These are phyloP conservation scores for Paedocypris micromegethes DNA, from an alignment of 2,797 vertebrate species.

Conservation along the genomic window DNA sequence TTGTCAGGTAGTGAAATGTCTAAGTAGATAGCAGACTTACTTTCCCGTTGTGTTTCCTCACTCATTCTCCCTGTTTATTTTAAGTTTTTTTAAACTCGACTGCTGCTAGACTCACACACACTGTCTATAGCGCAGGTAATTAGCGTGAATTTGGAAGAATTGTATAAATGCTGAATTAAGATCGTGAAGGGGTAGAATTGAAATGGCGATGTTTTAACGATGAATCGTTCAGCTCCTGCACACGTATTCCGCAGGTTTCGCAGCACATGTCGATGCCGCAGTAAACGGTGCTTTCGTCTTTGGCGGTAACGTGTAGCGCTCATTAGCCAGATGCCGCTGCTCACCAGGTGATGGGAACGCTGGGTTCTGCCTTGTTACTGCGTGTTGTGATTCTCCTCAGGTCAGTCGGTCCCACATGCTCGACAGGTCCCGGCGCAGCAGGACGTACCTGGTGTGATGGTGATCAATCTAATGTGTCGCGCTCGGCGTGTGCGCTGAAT, in stretches of 20 bases:
- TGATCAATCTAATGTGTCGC: conserved; percentile 23
- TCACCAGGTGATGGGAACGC: conserved; percentile 17
- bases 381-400: conserved; percentile 30
- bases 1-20: no score
- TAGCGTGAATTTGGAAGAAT: no score
- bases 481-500: conserved; percentile 6
- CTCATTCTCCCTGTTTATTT: no score
- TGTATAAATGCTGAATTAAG: no score
- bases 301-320: conserved; percentile 3
- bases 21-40: no score
- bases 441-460: conserved; percentile 22
- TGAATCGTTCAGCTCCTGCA: not conserved
- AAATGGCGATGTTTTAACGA: no score
- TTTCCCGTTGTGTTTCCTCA: no score
- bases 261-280: conserved; percentile 4
- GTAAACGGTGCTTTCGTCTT: conserved; percentile 19
- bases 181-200: no score
- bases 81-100: no score
- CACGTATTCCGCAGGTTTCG: conserved; percentile 18
- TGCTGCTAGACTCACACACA: no score
- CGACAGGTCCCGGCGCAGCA: conserved; percentile 10
- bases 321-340: conserved; percentile 21
- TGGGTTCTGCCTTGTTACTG: conserved; percentile 22
- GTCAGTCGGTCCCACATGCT: conserved; percentile 29
- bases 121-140: no score